Conservation (phyloP, 2,888 invertebrate genomes). For the Pemphredon lugubris region DNA sequence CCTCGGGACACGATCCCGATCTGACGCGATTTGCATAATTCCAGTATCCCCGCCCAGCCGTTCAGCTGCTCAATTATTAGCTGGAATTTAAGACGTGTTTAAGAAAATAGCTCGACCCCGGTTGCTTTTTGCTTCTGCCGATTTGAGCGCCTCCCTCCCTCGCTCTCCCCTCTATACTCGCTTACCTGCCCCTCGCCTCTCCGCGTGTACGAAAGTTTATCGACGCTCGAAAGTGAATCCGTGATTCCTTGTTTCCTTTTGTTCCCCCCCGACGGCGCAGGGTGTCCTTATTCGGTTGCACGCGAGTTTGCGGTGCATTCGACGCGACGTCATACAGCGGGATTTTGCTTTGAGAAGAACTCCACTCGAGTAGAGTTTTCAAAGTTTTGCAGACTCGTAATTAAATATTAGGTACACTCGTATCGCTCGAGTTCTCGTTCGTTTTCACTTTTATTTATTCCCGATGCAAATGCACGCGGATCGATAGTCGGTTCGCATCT, state of each 20-base stretch:
- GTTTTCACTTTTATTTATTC: too few relatives aligned
- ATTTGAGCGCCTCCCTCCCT: slow-evolving; percentile 49
- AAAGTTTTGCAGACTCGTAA: too few relatives aligned
- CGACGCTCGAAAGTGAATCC: slow-evolving; percentile 51
- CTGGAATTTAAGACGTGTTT: slow-evolving; percentile 80
- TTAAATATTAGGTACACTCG: too few relatives aligned
- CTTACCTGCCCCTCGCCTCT: slow-evolving; percentile 5
- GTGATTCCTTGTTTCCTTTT: slow-evolving; percentile 30
- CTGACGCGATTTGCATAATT: slow-evolving; percentile 80
- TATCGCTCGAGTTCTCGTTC: too few relatives aligned
- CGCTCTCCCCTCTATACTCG: slow-evolving; percentile 7
- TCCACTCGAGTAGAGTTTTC: too few relatives aligned
- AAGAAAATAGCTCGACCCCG: slow-evolving; percentile 77
- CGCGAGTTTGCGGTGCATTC: neutral
- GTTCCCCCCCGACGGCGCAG: slow-evolving; percentile 5
- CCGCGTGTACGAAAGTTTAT: slow-evolving; percentile 32
- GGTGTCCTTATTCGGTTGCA: neutral
- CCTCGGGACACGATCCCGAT: slow-evolving; percentile 79
- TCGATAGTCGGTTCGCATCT: too few relatives aligned
- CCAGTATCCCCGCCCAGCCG: slow-evolving; percentile 77
- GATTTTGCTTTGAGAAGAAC: too few relatives aligned
- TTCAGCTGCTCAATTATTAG: slow-evolving; percentile 80
- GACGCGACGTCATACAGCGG: too few relatives aligned
- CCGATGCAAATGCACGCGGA: too few relatives aligned
- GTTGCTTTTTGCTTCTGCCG: slow-evolving; percentile 65